Base-by-base conservation (phyloP, 64 coral and sea anemone species). In the Montipora efflorescens region DNA sequence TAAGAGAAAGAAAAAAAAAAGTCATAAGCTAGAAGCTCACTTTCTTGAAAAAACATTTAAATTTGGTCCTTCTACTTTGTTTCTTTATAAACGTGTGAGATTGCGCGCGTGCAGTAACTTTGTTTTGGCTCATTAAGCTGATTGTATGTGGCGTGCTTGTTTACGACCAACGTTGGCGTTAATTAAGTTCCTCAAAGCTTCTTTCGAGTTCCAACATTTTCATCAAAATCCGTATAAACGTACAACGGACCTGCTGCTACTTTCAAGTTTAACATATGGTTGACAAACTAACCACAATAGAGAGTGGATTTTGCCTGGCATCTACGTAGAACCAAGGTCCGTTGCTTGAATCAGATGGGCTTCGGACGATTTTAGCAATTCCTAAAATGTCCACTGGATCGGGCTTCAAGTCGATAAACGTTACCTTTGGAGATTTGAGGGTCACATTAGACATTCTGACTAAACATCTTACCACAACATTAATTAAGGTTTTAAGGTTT, bases 321-420 rank as follows among this genome's bases (percentile, higher is more conserved):
- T 96, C 77, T 23, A 99, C 75, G 44, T 88, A 99, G 67, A 99
- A 99, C 85, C 90, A 96, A 1, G 98, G 98, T 21, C 98, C 98
- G 0, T 88, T 5, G 4, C 67, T 23, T 6, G 49, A 20, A 22
- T 96, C 48, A 3, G 82, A 22, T 3, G 98, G 95, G 80, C 95
- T 96, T 9, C 98, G 95, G 5, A 79, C 61, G 28, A 99, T 86
- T 82, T 91, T 96, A 23, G 94, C 86, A 2, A 99, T 84, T 5
- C 94, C 87, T 4, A 75, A 83, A 77, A 94, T 82, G 13, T 92
- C 72, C 4, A 99, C 67, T 76, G 98, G 98, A 23, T 99, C 98
- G 9, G 95, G 95, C 48, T 86, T 51, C 43, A 99, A 80, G 75
- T 99, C 95, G 21, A 96, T 89, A 19, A 94, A 89, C 53, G 95